These are phyloP conservation scores for Myodes glareolus DNA, from an alignment of 2,113 vertebrate species.

Conservation along the genomic window DNA sequence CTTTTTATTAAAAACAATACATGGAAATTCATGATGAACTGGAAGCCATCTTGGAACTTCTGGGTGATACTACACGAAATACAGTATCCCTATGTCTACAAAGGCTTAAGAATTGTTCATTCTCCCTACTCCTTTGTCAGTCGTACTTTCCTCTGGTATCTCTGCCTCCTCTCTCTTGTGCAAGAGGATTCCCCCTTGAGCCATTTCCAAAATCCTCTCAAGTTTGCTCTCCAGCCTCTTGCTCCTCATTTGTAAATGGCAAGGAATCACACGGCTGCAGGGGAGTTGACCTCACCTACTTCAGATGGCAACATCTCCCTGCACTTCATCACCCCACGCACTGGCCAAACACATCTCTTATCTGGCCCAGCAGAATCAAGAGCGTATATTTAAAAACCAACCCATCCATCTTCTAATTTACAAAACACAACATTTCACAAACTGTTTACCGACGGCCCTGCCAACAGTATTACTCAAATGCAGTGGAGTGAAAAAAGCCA, in stretches of 20 bases:
- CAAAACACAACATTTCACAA: conserved; percentile 74
- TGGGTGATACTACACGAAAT: neutral
- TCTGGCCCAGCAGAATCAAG: conserved; percentile 39
- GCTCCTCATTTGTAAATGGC: neutral
- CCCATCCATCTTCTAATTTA: conserved; percentile 72
- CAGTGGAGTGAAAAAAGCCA: conserved; percentile 64
- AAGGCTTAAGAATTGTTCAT: neutral
- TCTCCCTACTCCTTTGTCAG: neutral
- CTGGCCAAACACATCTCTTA: neutral
- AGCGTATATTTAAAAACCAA: conserved; percentile 46
- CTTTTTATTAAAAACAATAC: neutral
- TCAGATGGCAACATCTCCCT: neutral
- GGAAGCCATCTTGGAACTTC: neutral
- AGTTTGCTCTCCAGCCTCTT: neutral
- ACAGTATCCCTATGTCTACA: neutral
- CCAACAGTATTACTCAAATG: conserved; percentile 79
- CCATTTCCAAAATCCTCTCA: neutral
- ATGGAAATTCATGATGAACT: neutral
- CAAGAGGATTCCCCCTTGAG: neutral
- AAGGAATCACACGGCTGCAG: neutral
- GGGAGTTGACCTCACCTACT: neutral
- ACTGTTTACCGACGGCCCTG: conserved; percentile 70
- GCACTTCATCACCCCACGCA: neutral
- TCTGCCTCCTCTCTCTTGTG: neutral
- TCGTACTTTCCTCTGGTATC: neutral